Evolutionary conservation across 2,113 vertebrate species (phyloP), one percentile per base, ranked within the genome.

Genomic region (Grammomys dolichurus): DNA sequence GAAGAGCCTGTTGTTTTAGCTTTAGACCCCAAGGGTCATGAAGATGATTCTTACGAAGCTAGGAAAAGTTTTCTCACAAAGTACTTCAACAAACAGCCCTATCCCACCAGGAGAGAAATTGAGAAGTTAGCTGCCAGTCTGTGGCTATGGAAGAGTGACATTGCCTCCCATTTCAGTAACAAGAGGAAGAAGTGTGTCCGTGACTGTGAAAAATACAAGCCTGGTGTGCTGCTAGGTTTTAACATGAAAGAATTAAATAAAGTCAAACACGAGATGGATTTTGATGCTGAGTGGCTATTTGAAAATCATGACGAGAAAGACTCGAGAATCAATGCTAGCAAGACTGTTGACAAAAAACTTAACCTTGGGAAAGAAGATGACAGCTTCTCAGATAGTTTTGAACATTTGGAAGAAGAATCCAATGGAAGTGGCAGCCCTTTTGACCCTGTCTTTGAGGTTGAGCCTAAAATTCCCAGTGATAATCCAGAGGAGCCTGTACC

Each of bases 71-170:
- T 99, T 97, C 99, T 99, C 28, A 99, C 99, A 0, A 98, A 99
- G 43, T 99, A 99, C 91, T 99, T 99, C 97, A 99, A 99, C 96
- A 98, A 96, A 58, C 99, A 99, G 90, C 99, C 99, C 0, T 99
- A 99, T 92, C 99, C 99, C 28, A 99, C 98, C 28, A 99, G 99
- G 51, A 99, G 99, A 75, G 99, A 99, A 96, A 99, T 99, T 48
- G 99, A 99, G 94, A 99, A 99, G 97, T 98, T 99, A 89, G 99
- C 99, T 0, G 99, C 99, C 95, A 99, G 99, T 72, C 98, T 99
- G 56, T 99, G 99, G 99, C 98, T 99, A 28, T 99, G 99, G 99
- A 99, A 99, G 97, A 99, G 99, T 0, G 99, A 99, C 97, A 99
- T 99, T 24, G 99, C 99, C 0, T 99, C 99, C 97, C 99, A 99